Evolutionary conservation across 2,797 vertebrate species (phyloP), one percentile per base, ranked within the genome.

Genomic region (Scolopax rusticola): DNA sequence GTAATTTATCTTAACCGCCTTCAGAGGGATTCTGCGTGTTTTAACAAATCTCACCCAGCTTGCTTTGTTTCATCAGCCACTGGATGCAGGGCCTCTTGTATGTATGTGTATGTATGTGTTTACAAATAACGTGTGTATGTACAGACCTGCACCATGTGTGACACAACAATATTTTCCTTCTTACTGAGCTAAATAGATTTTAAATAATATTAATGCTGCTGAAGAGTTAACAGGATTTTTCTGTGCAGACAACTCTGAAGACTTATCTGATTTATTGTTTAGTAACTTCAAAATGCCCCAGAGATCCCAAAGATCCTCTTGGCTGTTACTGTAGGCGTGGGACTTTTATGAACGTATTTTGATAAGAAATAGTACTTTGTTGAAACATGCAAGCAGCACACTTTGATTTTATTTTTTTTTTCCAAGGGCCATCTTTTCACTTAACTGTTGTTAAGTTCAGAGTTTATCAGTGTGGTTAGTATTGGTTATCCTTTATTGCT

Each of bases 261-360:
- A 67, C 63, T 79, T 79, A 7, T 87, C 36, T 74, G 95, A 90
- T 90, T 95, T 95, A 84, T 81, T 28, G 1, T 88, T 93, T 81
- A 87, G 83, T 77, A 67, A 83, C 59, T 90, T 91, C 64, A 89
- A 91, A 96, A 83, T 36, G 38, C 82, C 61, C 79, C 61, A 69
- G 63, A 87, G 87, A 89, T 78, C 84, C 82, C 59, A 56, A 38
- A 71, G 94, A 86, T 95, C 74, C 63, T 76, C 87, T 94, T 93
- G 83, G 87, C 80, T 89, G 63, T 87, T 91, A 88, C 85, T 82
- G 33, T n/a, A 89, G 84, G 71, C 68, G 45, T 87, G 87, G 68
- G 45, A 87, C 67, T 81, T 89, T 12, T 9, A 48, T 21, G 59
- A 79, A 60, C n/a, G 9, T 76, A 70, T 91, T 94, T 95, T 79